Conservation (phyloP, 1,140 invertebrate genomes). For the Cotesia chilonis region DNA sequence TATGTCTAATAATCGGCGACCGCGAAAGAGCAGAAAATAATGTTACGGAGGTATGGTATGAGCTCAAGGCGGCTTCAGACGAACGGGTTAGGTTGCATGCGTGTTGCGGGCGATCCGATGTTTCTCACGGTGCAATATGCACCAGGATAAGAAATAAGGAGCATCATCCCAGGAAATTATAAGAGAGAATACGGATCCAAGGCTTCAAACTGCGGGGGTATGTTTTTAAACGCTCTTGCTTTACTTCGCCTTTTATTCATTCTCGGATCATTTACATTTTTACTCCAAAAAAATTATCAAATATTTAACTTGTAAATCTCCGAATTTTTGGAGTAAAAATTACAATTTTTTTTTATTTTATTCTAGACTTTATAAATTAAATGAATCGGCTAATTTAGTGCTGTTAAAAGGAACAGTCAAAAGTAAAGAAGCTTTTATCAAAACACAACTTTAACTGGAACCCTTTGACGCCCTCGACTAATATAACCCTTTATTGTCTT, state of each 20-base stretch:
- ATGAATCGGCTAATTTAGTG: too few species aligned
- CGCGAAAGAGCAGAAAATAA: slow-evolving; percentile 40
- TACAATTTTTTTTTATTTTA: too few species aligned
- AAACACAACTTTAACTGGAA: too few species aligned
- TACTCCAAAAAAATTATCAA: slow-evolving; percentile 17
- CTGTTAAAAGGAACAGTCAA: too few species aligned
- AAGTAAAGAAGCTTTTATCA: too few species aligned
- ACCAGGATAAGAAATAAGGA: too few species aligned
- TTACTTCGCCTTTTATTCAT: too few species aligned
- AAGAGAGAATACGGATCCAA: slow-evolving; percentile 60
- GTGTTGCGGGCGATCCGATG: slow-evolving; percentile 55
- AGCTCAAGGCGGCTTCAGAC: slow-evolving; percentile 34
- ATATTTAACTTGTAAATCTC: not conserved
- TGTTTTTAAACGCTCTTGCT: slow-evolving; percentile 16
- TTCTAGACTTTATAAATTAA: too few species aligned
- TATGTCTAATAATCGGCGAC: slow-evolving; percentile 49
- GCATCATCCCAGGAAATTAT: slow-evolving; percentile 59
- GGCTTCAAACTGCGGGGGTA: slow-evolving; percentile 50
- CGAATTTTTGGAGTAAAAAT: too few species aligned
- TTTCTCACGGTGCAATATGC: slow-evolving; percentile 63
- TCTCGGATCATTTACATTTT: too few species aligned
- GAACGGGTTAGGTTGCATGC: slow-evolving; percentile 45
- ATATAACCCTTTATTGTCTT: too few species aligned
- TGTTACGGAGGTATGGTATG: not conserved
- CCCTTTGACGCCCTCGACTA: too few species aligned